Base-by-base conservation (phyloP, 2,888 invertebrate species). In the Balanococcus diminutus region DNA sequence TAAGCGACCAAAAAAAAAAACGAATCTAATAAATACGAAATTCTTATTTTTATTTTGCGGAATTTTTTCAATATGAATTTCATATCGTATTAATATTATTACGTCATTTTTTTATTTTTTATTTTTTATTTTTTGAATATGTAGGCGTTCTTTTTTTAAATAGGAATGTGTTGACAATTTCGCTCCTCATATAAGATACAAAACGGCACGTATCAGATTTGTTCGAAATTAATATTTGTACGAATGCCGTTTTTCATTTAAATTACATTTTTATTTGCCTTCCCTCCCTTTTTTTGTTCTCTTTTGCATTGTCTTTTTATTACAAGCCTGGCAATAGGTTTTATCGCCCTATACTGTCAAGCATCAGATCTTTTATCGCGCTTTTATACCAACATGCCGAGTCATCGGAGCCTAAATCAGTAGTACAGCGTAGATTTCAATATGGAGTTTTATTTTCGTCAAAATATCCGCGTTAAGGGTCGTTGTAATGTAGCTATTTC, bases 181-280 rank as follows among this genome's bases (percentile, higher is more conserved):
- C 75, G 75, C 75, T 36, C 32, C 75, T 36, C 36, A 79, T 22
- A 36, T 79, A 79, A 32, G 67, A 67, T 67, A 67, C 67, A 67
- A 67, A 67, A 67, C 67, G 36, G 75, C 75, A 36, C 75, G 75
- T 79, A 79, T 79, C 75, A 36, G 75, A 79, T 79, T 36, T 79
- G 75, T 79, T 79, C 75, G 16, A 79, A 79, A 79, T 79, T 79
- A 79, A 79, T 79, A 79, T 79, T 79, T 36, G 32, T 79, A 79
- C 75, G 75, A 75, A 79, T 79, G 75, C 36, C 75, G 31, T 79
- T 79, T 79, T 79, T 79, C 75, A 36, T 79, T 79, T 79, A 79
- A 79, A 79, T 79, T 79, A 79, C 75, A 36, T 79, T 79, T 36
- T 79, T 79, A 79, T 79, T 79, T 79, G 75, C 36, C 36, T 79